A percentile compares a stretch with the other conserved stretches of the same genome.
Evolutionary conservation across 2,113 vertebrate genomes (phyloP).

Genomic region (Ploceus nigricollis): DNA sequence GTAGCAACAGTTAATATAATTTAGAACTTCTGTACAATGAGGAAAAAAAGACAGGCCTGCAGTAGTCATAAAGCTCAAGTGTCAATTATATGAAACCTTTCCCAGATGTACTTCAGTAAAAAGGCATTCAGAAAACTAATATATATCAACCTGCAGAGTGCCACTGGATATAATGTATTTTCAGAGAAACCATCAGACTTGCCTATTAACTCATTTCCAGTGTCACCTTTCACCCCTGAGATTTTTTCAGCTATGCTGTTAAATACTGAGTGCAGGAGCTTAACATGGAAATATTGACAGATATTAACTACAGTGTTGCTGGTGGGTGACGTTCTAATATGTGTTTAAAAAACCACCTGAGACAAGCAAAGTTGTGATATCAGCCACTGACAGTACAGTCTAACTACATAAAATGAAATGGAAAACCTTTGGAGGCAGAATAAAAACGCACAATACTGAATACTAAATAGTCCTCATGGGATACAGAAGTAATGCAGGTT

Average conservation of each 20-base stretch:
- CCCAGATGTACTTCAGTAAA: background rate
- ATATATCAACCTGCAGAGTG: background rate
- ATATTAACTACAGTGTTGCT: background rate
- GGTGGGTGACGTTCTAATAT: background rate
- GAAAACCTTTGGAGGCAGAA: background rate
- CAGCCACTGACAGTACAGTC: background rate
- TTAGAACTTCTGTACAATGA: background rate
- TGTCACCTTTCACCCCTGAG: background rate
- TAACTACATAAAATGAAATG: background rate
- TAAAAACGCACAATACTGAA: background rate
- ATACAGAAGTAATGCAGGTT: background rate
- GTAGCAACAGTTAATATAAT: background rate
- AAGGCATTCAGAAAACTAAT: background rate
- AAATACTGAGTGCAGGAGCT: background rate
- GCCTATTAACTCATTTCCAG: background rate
- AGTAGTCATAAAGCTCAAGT: background rate
- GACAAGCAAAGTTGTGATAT: background rate
- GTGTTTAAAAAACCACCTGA: background rate
- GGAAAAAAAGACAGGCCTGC: background rate
- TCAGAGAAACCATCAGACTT: background rate
- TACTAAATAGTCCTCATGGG: background rate
- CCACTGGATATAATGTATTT: background rate
- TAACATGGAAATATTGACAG: background rate
- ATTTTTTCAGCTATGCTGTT: background rate
- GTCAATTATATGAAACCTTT: background rate